Conservation (phyloP, 2,113 vertebrate species). For the Origma solitaria region DNA sequence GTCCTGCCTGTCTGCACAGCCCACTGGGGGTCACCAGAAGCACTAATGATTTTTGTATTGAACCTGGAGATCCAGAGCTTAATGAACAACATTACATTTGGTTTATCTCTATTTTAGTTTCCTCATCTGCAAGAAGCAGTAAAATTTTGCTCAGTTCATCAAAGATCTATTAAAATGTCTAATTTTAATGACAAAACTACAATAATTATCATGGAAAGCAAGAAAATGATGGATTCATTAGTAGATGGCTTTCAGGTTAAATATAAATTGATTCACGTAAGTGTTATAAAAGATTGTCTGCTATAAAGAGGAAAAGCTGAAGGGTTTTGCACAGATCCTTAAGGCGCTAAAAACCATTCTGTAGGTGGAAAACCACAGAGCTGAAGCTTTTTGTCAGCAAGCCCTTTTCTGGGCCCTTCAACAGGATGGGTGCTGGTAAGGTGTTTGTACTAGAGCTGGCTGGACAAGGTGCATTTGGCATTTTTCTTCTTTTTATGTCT, state of each 20-base stretch:
- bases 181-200: background rate
- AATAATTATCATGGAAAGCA: background rate
- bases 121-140: background rate
- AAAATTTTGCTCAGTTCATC: background rate
- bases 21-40: background rate
- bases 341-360: background rate
- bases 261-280: background rate
- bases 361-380: background rate
- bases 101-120: background rate
- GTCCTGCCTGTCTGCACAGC: fast-evolving
- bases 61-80: background rate
- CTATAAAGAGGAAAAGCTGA: background rate
- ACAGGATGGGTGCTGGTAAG: background rate
- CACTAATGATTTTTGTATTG: background rate
- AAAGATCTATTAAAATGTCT: background rate
- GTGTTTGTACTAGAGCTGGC: background rate
- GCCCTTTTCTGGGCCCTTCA: background rate
- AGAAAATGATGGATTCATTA: background rate
- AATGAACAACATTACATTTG: background rate
- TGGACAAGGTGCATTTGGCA: background rate
- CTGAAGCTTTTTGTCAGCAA: background rate
- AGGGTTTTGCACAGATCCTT: background rate
- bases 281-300: background rate
- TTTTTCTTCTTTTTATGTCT: background rate
- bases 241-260: background rate